Conservation (phyloP, 2,888 invertebrate genomes). For the Emmelina monodactyla region DNA sequence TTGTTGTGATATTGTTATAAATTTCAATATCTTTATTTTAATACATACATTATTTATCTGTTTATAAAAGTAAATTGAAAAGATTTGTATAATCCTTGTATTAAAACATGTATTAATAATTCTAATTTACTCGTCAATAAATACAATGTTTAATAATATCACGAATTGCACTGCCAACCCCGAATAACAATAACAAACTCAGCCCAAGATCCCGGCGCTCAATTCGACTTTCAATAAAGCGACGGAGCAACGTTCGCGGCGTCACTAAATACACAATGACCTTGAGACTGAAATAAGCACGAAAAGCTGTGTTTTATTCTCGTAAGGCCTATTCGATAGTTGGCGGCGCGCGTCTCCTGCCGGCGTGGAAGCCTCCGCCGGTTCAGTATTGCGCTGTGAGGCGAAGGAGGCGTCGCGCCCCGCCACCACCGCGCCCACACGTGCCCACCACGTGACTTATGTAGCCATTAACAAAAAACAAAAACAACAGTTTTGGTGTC, state of each 20-base stretch:
- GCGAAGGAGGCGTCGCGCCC: background rate
- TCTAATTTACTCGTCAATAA: too few species aligned
- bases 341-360: conserved; percentile 6
- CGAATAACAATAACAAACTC: too few species aligned
- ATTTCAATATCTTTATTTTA: too few species aligned
- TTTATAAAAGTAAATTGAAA: too few species aligned
- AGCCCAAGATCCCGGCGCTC: too few species aligned
- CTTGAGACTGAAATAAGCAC: conserved; percentile 7
- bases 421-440: conserved; percentile 1
- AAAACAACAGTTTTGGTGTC: conserved; percentile 9
- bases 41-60: too few species aligned
- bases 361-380: too few species aligned
- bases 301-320: conserved; percentile 5
- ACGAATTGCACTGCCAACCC: too few species aligned
- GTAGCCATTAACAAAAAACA: background rate
- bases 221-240: background rate
- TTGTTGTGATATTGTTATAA: too few species aligned
- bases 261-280: conserved; percentile 1
- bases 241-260: conserved; percentile 1
- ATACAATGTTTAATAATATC: too few species aligned
- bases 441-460: background rate
- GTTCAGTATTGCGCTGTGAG: background rate
- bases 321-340: conserved; percentile 7
- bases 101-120: too few species aligned
- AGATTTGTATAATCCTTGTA: too few species aligned